Base-by-base conservation (phyloP, 2,113 vertebrate species). In the Addax nasomaculatus region DNA sequence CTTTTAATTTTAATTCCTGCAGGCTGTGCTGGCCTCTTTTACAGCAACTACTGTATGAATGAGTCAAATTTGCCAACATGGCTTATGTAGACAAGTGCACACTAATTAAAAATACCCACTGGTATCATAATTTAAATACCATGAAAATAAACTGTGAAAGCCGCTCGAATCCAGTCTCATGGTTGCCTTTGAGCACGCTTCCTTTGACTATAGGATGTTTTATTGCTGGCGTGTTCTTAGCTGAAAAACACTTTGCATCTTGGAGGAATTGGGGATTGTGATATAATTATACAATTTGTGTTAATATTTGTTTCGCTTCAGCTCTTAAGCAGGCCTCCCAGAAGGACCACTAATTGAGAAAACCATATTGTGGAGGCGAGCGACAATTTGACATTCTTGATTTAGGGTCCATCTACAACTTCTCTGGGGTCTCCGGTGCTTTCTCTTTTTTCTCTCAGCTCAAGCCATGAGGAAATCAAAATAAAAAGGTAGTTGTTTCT, bases 71-170 rank as follows among this genome's bases (percentile, higher is more conserved):
- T 99, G 98, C 98, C 99, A 99, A 98, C 99, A 99, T 98, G 98
- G 98, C 98, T 99, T 98, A 98, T 99, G 98, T 97, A 99, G 99
- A 99, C 99, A 99, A 99, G 98, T 99, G 98, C 98, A 98, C 98
- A 98, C 99, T 99, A 99, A 99, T 99, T 99, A 99, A 99, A 99
- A 99, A 99, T 99, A 98, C 99, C 98, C 99, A 99, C 98, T 98
- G 99, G 99, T 99, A 98, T 98, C 99, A 98, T 98, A 98, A 99
- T 99, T 99, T 99, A 99, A 99, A 99, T 99, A 99, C 98, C 98
- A 99, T 98, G 98, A 99, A 99, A 99, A 99, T 99, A 99, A 99
- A 99, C 98, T 98, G 98, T 98, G 98, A 98, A 98, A 98, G 98
- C 97, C 99, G 96, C 98, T 98, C 97, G 95, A 97, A 98, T 98